Base-by-base conservation (phyloP, 2,888 invertebrate genomes). In the Gari tellinella region DNA sequence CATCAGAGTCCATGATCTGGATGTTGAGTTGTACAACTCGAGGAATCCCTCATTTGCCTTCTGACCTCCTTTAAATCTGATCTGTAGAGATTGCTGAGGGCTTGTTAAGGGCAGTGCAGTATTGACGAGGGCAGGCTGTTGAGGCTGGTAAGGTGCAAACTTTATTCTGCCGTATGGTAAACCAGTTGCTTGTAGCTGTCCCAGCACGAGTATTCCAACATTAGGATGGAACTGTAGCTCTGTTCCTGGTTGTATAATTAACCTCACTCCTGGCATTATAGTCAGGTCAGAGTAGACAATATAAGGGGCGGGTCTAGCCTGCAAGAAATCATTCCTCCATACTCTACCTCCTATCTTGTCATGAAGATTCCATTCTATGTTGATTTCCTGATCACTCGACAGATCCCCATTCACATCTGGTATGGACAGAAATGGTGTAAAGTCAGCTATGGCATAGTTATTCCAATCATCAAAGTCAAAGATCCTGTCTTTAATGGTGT, bases 391-490 rank as follows among this genome's bases (percentile, higher is more conserved):
- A 19, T 86, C 90, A 25, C 78, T 77, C 1, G 88, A 75, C 10
- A 86, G 37, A 17, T 75, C 67, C n/a, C 89, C 83, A 17, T 82
- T 74, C 37, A 86, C 80, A 48, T 82, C 68, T 25, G 81, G 78
- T 12, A 95, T 95, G 0, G 95, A 94, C 66, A 98, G 94, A 91
- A 95, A 99, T 0, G 99, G 99, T 62, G 95, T 94, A 91, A 96
- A 99, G 15, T 95, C 94, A 0, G 98, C 99, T 58, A 98, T 95
- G 0, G 98, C 98, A 91, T 97, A 98, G 92, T 97, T 97, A 91
- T 99, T 99, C 99, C 99, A 99, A 91, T 99, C 99, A 91, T 99
- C 98, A 92, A 99, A 99, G 92, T 99, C 99, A 90, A 99, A 99
- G 86, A 99, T 98, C 89, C 95, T 94, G 57, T 94, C 94, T 67